Evolutionary conservation across 2,113 vertebrate species (phyloP).

Genomic region (Hemichromis elongatus): DNA sequence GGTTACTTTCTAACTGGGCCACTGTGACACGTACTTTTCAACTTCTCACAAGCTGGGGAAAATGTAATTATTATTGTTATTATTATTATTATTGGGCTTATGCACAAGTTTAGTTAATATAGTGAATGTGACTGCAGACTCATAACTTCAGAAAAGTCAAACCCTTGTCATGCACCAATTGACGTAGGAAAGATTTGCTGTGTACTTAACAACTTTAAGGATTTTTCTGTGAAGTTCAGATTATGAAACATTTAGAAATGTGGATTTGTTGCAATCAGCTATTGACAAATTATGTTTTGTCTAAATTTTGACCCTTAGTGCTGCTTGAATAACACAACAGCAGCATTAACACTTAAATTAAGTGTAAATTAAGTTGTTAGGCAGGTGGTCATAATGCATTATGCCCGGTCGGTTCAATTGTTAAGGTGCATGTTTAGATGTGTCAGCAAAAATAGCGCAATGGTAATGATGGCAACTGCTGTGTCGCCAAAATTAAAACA

Average conservation of each 20-base stretch:
- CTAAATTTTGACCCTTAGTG: neutral
- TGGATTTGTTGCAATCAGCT: neutral
- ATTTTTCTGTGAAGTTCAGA: neutral
- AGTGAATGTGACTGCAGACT: neutral
- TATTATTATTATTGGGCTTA: neutral
- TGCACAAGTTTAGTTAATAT: neutral
- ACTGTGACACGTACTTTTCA: neutral
- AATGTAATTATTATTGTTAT: neutral
- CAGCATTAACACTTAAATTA: neutral
- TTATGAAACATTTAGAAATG: neutral
- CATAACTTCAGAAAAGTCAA: neutral
- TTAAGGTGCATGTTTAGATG: neutral
- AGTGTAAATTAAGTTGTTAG: neutral
- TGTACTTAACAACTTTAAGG: neutral
- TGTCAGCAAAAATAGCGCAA: conserved; percentile 18
- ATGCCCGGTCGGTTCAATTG: neutral
- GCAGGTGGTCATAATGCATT: neutral
- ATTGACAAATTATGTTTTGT: neutral
- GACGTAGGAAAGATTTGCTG: neutral
- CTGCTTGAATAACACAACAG: neutral
- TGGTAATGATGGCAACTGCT: neutral
- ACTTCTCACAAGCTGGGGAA: neutral
- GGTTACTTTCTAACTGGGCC: neutral
- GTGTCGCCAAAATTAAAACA: conserved; percentile 4
- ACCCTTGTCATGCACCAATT: neutral